A percentile compares a stretch with the other conserved stretches of the same genome.
phyloP scores from a whole-genome alignment of 1,140 invertebrate genomes.

The Neelides sp. region DNA sequence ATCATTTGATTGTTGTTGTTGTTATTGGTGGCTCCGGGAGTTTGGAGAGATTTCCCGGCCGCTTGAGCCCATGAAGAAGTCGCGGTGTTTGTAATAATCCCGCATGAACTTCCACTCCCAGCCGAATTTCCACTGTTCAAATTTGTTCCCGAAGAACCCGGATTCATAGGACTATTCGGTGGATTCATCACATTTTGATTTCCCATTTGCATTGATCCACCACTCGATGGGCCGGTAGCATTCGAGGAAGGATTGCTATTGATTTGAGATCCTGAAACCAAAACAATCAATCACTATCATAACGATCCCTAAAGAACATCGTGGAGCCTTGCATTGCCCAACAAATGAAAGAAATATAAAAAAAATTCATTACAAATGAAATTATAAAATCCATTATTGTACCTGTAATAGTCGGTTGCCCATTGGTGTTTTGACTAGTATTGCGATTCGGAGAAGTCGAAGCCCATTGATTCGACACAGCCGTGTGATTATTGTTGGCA shows the following conservation, averaged over 20 bases:
- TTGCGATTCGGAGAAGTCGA: conserved; percentile 30
- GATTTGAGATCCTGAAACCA: conserved; percentile 26
- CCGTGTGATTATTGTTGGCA: conserved; percentile 32
- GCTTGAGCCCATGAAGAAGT: conserved; percentile 40
- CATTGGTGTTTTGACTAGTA: conserved; percentile 37
- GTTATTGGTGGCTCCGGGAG: conserved; percentile 34
- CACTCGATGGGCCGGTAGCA: conserved; percentile 31
- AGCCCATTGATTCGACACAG: conserved; percentile 31
- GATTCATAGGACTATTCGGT: conserved; percentile 29
- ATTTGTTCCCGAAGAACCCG: conserved; percentile 23
- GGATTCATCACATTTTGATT: conserved; percentile 31
- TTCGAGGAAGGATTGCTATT: conserved; percentile 31
- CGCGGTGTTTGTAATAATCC: conserved; percentile 26
- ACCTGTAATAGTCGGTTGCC: conserved; percentile 36
- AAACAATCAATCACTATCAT: conserved; percentile 21
- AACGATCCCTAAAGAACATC: conserved; percentile 18
- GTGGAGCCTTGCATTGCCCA: conserved; percentile 37
- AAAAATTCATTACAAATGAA: conserved; percentile 37
- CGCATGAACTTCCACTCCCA: conserved; percentile 28
- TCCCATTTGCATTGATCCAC: conserved; percentile 30
- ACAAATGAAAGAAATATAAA: conserved; percentile 28
- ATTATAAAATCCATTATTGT: conserved; percentile 34
- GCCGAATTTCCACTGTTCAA: conserved; percentile 15
- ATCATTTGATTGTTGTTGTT: conserved; percentile 27
- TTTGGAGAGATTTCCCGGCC: conserved; percentile 37